Evolutionary conservation across 2,797 vertebrate species (phyloP), one percentile per base, ranked within the genome.

Genomic region (Phataginus tetradactyla): DNA sequence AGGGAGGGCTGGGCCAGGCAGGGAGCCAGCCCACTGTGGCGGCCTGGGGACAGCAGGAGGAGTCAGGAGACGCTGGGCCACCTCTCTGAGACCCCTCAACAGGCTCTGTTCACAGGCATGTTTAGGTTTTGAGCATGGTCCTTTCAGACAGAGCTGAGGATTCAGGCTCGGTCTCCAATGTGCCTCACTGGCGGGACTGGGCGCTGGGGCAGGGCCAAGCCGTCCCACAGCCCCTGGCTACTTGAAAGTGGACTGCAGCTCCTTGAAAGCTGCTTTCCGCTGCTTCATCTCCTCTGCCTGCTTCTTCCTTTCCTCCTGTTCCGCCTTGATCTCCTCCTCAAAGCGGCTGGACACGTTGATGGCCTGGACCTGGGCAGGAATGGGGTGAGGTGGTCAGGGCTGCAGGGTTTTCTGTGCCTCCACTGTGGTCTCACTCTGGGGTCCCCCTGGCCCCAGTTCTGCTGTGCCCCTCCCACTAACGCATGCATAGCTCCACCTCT

Each of bases 221-320:
- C 4, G 75, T 53, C 39, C 5, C 4, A 7, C 1, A 0, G 7
- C 34, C 0, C 42, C 0, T 98, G 15, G 98, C 97, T 99, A 98
- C 90, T 99, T 99, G 97, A 99, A 99, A 49, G 99, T 98, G 3
- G 99, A 99, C 98, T 99, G 99, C 79, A 99, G 98, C 78, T 99
- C 99, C 97, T 99, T 99, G 98, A 99, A 99, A 2, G 99, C 99
- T 0, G 99, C 99, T 75, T 99, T 99, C 95, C 99, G 98, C 98
- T 99, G 99, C 97, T 99, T 99, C 98, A 99, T 98, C 96, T 99
- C 99, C 98, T 99, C 99, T 0, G 99, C 99, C 98, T 99, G 99
- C 92, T 99, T 99, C 98, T 99, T 99, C 98, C 99, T 99, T 77
- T 98, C 99, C 96, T 99, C 99, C 96, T 99, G 99, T 98, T 99